These are phyloP conservation scores for Drosophila anomelani DNA, from an alignment of 2,888 invertebrate genomes.

Conservation along the genomic window DNA sequence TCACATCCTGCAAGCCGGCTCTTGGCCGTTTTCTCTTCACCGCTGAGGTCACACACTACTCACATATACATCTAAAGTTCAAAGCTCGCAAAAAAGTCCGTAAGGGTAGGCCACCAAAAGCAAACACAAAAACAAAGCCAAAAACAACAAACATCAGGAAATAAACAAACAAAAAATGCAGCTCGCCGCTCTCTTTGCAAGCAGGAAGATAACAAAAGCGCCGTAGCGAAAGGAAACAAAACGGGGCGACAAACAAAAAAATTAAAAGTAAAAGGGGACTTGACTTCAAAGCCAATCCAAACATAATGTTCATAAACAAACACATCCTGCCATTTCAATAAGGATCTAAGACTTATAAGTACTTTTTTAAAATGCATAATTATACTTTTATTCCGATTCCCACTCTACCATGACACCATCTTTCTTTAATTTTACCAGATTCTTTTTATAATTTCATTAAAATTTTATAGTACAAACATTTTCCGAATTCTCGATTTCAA, in stretches of 20 bases:
- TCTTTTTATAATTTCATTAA: too few species aligned
- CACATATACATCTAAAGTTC: conserved; percentile 48
- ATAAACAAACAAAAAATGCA: conserved; percentile 7
- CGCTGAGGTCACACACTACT: conserved; percentile 52
- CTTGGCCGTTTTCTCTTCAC: conserved; percentile 20
- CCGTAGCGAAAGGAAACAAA: conserved; percentile 27
- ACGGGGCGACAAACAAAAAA: conserved; percentile 38
- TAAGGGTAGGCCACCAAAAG: conserved; percentile 44
- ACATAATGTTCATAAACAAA: background rate
- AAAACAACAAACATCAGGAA: conserved; percentile 16
- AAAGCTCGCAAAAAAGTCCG: conserved; percentile 60
- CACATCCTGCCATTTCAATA: background rate
- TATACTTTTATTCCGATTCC: too few species aligned
- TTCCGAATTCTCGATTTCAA: background rate
- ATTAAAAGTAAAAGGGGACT: background rate
- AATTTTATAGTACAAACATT: too few species aligned
- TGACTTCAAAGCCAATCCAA: conserved; percentile 8
- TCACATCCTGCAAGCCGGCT: conserved; percentile 34
- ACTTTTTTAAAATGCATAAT: background rate
- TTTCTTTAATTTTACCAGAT: too few species aligned
- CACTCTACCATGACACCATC: too few species aligned
- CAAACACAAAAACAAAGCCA: conserved; percentile 24
- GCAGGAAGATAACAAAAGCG: conserved; percentile 40
- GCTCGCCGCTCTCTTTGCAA: conserved; percentile 5
- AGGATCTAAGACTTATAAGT: too few species aligned